Percentiles rank a stretch among this genome's conserved stretches.
phyloP scores from a whole-genome alignment of 2,797 vertebrate genomes.

The Naso thynnoides region DNA sequence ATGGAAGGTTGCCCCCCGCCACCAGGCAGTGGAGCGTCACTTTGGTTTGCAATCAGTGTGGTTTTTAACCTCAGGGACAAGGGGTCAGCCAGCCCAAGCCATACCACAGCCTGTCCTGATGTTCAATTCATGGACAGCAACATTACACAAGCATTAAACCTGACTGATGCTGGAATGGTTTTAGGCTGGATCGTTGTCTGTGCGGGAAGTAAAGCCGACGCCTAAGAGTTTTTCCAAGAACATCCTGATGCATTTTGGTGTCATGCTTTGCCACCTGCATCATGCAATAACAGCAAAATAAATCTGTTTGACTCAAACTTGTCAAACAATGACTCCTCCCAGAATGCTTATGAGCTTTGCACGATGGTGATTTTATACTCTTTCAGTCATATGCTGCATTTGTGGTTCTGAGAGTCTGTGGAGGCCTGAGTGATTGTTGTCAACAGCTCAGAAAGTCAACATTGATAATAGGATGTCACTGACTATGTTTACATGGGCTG shows the following conservation, averaged over 20 bases:
- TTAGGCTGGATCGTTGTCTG: constrained; percentile 43
- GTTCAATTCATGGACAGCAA: constrained; percentile 75
- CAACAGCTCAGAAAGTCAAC: neutral
- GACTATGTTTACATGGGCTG: too few species aligned
- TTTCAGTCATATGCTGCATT: neutral
- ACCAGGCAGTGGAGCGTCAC: constrained; percentile 79
- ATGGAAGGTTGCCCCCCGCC: constrained; percentile 69
- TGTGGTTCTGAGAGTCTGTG: neutral
- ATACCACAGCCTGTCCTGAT: constrained; percentile 64
- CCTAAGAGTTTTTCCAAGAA: constrained; percentile 24
- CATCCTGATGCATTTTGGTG: neutral
- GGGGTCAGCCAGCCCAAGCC: constrained; percentile 62
- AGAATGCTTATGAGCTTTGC: neutral
- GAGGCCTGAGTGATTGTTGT: neutral
- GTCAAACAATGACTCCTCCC: neutral
- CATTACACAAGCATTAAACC: constrained; percentile 63
- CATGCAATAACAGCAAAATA: neutral
- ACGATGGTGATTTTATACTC: neutral
- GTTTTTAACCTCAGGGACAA: constrained; percentile 75
- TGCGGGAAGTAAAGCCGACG: constrained; percentile 1
- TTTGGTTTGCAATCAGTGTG: constrained; percentile 77
- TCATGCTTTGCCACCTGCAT: constrained; percentile 12
- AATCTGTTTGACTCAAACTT: constrained; percentile 1
- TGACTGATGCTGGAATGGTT: constrained; percentile 52
- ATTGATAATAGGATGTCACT: too few species aligned